phyloP scores from a whole-genome alignment of 2,797 vertebrate species.

The Margarornis squamiger region DNA sequence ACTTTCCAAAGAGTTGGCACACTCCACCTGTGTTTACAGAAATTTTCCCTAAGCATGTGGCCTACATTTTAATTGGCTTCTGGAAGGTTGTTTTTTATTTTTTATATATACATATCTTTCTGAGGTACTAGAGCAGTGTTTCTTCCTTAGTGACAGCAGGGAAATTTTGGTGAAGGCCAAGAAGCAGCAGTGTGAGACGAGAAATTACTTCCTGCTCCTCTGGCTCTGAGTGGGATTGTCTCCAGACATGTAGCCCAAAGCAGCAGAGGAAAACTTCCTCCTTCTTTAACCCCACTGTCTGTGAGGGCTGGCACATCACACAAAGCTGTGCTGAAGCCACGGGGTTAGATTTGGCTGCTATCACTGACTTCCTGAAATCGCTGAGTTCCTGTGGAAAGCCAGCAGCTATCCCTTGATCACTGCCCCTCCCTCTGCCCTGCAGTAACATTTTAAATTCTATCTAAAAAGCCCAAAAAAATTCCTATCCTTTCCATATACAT shows the following conservation, averaged over 20 bases:
- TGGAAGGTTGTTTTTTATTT: neutral
- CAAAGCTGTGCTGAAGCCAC: neutral
- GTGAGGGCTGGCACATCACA: neutral
- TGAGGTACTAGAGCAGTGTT: neutral
- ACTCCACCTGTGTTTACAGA: slow-evolving; percentile 28
- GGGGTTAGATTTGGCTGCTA: neutral
- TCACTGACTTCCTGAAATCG: neutral
- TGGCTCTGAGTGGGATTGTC: neutral
- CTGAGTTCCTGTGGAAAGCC: neutral
- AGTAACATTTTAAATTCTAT: neutral
- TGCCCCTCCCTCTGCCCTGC: neutral
- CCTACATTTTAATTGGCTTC: slow-evolving; percentile 43
- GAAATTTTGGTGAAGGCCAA: neutral
- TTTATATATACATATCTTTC: neutral
- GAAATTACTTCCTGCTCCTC: neutral
- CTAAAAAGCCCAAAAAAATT: neutral
- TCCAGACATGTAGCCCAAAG: neutral
- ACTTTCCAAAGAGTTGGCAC: neutral
- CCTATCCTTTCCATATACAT: neutral
- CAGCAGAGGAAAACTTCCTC: neutral
- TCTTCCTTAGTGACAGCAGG: slow-evolving; percentile 1
- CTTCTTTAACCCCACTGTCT: neutral
- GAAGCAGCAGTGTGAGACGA: neutral
- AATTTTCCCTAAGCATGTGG: slow-evolving; percentile 49
- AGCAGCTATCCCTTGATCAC: neutral